Percentiles rank a stretch among this genome's conserved stretches.
phyloP scores from a whole-genome alignment of 2,113 vertebrate species.

The Urocynchramus pylzowi region DNA sequence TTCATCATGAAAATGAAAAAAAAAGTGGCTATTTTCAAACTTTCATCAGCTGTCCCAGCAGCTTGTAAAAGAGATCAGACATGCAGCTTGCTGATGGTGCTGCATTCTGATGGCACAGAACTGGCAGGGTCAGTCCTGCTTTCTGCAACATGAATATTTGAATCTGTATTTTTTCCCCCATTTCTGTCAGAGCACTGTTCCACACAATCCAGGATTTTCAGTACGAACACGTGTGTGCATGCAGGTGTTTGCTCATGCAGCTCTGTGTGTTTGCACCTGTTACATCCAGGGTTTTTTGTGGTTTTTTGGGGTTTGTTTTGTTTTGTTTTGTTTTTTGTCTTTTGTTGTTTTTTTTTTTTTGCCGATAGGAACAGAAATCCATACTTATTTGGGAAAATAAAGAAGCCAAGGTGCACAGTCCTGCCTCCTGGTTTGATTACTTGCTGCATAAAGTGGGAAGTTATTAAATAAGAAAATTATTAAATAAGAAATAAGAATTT shows the following conservation, averaged over 20 bases:
- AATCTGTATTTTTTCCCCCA: fast-evolving
- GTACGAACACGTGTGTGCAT: background rate
- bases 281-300: too few relatives aligned
- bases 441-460: background rate
- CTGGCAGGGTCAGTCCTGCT: background rate
- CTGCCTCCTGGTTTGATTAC: background rate
- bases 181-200: background rate
- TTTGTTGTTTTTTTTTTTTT: background rate
- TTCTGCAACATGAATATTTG: background rate
- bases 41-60: background rate
- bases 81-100: background rate
- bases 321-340: too few relatives aligned
- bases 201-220: background rate
- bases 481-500: background rate
- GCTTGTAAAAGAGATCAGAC: background rate
- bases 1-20: background rate
- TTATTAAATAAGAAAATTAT: background rate
- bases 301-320: background rate
- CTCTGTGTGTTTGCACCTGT: background rate
- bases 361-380: background rate
- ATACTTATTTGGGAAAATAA: background rate
- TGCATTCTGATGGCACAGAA: background rate
- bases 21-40: background rate
- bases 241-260: background rate
- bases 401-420: background rate